These are phyloP conservation scores for Tenthredo amoena DNA, from an alignment of 2,888 invertebrate species.

Conservation along the genomic window DNA sequence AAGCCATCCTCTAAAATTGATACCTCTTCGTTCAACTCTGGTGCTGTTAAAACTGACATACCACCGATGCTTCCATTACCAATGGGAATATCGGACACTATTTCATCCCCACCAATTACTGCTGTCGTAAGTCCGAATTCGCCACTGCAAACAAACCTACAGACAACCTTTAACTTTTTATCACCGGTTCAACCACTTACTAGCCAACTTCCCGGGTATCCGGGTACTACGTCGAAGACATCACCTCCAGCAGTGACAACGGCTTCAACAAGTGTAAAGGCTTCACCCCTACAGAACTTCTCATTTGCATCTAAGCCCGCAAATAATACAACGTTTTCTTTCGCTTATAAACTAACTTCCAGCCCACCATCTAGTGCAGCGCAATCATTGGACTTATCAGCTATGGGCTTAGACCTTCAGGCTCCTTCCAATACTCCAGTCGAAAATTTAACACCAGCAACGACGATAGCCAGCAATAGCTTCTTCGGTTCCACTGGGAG, in stretches of 20 bases:
- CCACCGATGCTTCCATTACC: neutral
- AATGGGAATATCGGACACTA: neutral
- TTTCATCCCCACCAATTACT: neutral
- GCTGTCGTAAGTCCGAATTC: neutral
- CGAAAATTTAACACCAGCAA: slow-evolving; percentile 29
- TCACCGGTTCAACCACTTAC: slow-evolving; percentile 27
- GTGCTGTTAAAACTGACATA: slow-evolving; percentile 3
- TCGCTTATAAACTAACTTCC: slow-evolving; percentile 57
- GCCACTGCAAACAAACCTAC: neutral
- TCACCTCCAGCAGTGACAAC: slow-evolving; percentile 45
- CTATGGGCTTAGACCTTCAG: neutral
- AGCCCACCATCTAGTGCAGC: slow-evolving; percentile 57
- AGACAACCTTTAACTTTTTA: slow-evolving; percentile 45
- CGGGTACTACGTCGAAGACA: neutral
- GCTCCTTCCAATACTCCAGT: slow-evolving; percentile 24
- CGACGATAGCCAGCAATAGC: neutral
- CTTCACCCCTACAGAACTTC: slow-evolving; percentile 57
- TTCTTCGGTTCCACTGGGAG: slow-evolving; percentile 49
- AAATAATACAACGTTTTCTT: slow-evolving; percentile 54
- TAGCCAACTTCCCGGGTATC: neutral
- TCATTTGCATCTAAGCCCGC: slow-evolving; percentile 65
- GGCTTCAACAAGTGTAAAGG: slow-evolving; percentile 50
- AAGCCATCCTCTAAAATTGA: slow-evolving; percentile 25
- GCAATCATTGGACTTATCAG: slow-evolving; percentile 36
- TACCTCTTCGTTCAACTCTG: neutral